phyloP scores from a whole-genome alignment of 1,140 invertebrate species.

The Drosophila obscura region DNA sequence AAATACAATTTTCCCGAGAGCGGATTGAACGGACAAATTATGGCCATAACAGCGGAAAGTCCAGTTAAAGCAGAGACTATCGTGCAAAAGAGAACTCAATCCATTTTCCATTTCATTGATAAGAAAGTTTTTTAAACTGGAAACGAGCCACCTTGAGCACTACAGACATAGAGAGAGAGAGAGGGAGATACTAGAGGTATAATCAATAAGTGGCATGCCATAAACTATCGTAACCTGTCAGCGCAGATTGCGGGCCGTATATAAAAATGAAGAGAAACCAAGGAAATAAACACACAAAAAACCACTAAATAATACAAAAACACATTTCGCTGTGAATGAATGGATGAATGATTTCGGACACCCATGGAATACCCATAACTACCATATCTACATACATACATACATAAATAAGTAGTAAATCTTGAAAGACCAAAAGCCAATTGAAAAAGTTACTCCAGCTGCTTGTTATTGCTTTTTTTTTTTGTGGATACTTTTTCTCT shows the following conservation, averaged over 20 bases:
- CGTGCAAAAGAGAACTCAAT: constrained; percentile 13
- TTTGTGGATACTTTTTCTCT: constrained; percentile 21
- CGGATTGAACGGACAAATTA: constrained; percentile 43
- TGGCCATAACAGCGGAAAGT: constrained; percentile 42
- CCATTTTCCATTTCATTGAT: constrained; percentile 36
- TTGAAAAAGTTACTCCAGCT: constrained; percentile 72
- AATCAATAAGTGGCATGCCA: constrained; percentile 74
- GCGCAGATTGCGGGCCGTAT: constrained; percentile 54
- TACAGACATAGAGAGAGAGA: not conserved
- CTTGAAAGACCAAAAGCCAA: constrained; percentile 56
- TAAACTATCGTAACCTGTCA: constrained; percentile 75
- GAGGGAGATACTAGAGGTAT: constrained; percentile 15
- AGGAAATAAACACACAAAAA: constrained; percentile 20
- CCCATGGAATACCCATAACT: constrained; percentile 13
- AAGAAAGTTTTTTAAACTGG: constrained; percentile 42
- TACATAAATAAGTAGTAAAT: constrained; percentile 16
- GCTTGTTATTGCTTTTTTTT: constrained; percentile 50
- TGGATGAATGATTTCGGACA: constrained; percentile 66
- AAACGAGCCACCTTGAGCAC: no score
- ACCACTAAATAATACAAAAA: constrained; percentile 36
- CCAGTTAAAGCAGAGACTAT: constrained; percentile 16
- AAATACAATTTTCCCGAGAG: constrained; percentile 42
- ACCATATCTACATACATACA: not conserved
- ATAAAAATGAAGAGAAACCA: constrained; percentile 42
- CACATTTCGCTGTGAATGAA: constrained; percentile 25